These are phyloP conservation scores for Cydia strobilella DNA, from an alignment of 1,140 invertebrate species.

Conservation along the genomic window DNA sequence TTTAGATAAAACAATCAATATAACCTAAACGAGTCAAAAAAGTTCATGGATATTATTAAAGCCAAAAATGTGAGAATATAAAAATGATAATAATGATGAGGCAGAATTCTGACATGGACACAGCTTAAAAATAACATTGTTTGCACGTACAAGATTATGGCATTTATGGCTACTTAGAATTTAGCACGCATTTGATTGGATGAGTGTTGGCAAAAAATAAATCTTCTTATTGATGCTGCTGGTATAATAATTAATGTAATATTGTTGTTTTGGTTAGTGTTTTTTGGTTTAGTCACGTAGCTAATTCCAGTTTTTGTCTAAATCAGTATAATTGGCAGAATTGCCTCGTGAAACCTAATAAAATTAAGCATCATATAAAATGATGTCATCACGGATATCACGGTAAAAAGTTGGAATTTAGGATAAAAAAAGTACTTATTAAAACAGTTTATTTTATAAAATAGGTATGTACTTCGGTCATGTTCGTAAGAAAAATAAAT, in stretches of 20 bases:
- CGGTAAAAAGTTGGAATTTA: background rate
- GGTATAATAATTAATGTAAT: background rate
- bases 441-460: no score
- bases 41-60: no score
- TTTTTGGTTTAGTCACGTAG: conserved; percentile 15
- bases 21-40: no score
- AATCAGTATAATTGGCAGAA: conserved; percentile 21
- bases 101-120: no score
- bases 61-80: no score
- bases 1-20: no score
- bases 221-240: conserved; percentile 1
- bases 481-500: no score
- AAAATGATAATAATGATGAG: no score
- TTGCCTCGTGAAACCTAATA: background rate
- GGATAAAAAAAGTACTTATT: background rate
- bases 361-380: background rate
- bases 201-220: background rate
- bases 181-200: background rate
- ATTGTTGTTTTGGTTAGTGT: conserved; percentile 4
- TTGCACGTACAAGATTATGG: background rate
- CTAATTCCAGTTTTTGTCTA: conserved; percentile 23
- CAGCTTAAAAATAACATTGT: background rate
- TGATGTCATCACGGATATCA: conserved; percentile 24
- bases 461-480: no score
- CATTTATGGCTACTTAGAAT: background rate